phyloP scores from a whole-genome alignment of 2,797 vertebrate species.

The Borostomias antarcticus region DNA sequence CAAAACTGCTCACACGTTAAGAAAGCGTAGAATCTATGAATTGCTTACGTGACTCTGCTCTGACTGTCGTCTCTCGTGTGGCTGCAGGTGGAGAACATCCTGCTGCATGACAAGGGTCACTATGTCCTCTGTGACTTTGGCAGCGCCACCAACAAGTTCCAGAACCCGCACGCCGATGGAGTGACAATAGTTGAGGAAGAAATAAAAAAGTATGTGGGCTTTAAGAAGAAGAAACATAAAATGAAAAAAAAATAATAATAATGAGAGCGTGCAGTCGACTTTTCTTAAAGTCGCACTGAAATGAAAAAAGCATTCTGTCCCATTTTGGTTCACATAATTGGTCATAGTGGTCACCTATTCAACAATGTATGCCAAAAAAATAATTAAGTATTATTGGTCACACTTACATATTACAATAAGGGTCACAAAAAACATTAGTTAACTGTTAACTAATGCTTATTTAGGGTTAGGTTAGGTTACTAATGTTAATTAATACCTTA shows the following conservation, averaged over 20 bases:
- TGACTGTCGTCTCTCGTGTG: conserved; percentile 9
- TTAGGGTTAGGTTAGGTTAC: no score
- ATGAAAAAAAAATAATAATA: neutral
- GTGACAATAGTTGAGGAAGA: conserved; percentile 93
- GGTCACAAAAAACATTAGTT: no score
- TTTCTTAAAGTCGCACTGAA: no score
- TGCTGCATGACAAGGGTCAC: conserved; percentile 95
- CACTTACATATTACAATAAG: no score
- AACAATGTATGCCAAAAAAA: no score
- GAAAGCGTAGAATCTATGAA: neutral
- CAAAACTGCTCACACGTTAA: neutral
- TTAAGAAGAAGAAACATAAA: neutral
- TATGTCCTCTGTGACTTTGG: conserved; percentile 98
- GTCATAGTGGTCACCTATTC: no score
- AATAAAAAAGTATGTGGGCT: conserved; percentile 91
- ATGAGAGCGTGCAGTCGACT: no score
- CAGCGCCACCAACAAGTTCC: conserved; percentile 94
- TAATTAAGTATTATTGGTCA: no score
- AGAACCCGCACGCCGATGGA: conserved; percentile 93
- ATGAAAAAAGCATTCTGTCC: no score
- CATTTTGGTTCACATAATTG: no score
- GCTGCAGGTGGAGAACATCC: conserved; percentile 94
- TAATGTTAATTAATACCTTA: no score
- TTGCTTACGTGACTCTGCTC: neutral
- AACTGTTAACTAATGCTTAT: no score